phyloP scores from a whole-genome alignment of 2,113 vertebrate genomes.

The Prunella himalayana region DNA sequence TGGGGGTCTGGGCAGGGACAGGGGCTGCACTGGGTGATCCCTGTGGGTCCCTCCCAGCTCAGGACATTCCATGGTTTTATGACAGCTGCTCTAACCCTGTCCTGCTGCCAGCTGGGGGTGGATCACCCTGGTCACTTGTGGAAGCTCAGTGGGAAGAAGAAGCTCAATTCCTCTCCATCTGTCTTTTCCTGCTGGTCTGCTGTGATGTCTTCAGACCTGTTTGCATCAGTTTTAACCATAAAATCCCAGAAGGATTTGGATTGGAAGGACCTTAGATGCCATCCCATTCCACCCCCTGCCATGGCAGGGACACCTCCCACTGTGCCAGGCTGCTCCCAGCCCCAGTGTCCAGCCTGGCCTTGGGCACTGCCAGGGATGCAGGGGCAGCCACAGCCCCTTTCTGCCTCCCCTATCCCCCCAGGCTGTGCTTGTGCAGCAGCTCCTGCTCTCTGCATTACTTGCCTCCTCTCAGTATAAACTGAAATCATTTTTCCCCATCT shows the following conservation, averaged over 20 bases:
- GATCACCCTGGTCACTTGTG: rapidly evolving
- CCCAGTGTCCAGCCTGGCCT: not conserved
- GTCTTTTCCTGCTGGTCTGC: not conserved
- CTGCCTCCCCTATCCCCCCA: not conserved
- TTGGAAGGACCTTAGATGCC: not conserved
- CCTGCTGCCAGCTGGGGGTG: not conserved
- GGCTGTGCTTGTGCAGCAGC: not conserved
- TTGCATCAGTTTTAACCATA: not conserved
- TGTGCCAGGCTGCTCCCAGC: not conserved
- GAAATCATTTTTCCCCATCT: not conserved
- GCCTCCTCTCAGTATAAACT: not conserved
- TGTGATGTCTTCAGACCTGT: not conserved
- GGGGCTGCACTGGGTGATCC: not conserved
- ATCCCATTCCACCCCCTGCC: rapidly evolving
- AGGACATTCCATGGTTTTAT: not conserved
- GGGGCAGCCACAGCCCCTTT: not conserved
- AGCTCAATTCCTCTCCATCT: rapidly evolving
- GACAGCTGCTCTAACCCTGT: not conserved
- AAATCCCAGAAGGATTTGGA: not conserved
- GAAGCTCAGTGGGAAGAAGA: not conserved
- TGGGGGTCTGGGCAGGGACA: rapidly evolving
- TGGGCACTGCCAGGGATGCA: not conserved
- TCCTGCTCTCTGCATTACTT: rapidly evolving
- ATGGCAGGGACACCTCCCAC: not conserved
- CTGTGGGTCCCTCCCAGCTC: not conserved